phyloP scores from a whole-genome alignment of 2,888 invertebrate genomes.

The Leistus spinibarbis region DNA sequence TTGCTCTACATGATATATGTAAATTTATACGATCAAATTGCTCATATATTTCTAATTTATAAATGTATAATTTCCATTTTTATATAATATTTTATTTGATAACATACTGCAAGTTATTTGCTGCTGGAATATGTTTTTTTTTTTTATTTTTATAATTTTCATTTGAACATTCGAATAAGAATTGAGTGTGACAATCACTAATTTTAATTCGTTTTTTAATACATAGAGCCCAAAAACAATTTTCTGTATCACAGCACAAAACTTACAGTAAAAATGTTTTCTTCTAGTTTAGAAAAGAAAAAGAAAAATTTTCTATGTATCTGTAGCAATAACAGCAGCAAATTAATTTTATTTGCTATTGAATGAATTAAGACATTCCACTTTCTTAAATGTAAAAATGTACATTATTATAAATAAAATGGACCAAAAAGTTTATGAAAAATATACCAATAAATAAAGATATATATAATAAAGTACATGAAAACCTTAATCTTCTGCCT shows the following conservation, averaged over 20 bases:
- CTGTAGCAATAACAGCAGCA: slow-evolving; percentile 13
- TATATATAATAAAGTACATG: slow-evolving; percentile 20
- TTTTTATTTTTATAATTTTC: background rate
- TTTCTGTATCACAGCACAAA: slow-evolving; percentile 35
- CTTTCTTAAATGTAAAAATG: slow-evolving; percentile 33
- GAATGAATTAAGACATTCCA: background rate
- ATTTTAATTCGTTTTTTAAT: background rate
- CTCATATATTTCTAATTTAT: slow-evolving; percentile 16
- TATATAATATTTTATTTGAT: slow-evolving; percentile 1
- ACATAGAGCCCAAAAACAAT: background rate
- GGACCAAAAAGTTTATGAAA: slow-evolving; percentile 37
- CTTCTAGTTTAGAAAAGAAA: background rate
- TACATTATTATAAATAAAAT: slow-evolving; percentile 38
- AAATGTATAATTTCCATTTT: slow-evolving; percentile 17
- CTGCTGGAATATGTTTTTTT: background rate
- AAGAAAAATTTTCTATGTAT: background rate
- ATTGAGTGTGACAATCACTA: slow-evolving; percentile 37
- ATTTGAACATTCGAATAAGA: slow-evolving; percentile 25
- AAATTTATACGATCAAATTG: slow-evolving; percentile 4
- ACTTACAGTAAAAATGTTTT: slow-evolving; percentile 4
- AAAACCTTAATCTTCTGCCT: slow-evolving; percentile 3
- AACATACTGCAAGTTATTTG: slow-evolving; percentile 11
- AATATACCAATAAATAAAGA: slow-evolving; percentile 35
- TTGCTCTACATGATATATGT: slow-evolving; percentile 22
- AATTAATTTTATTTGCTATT: slow-evolving; percentile 28